Evolutionary conservation across 2,113 vertebrate species (phyloP).

Genomic region (Chaetops frenatus): DNA sequence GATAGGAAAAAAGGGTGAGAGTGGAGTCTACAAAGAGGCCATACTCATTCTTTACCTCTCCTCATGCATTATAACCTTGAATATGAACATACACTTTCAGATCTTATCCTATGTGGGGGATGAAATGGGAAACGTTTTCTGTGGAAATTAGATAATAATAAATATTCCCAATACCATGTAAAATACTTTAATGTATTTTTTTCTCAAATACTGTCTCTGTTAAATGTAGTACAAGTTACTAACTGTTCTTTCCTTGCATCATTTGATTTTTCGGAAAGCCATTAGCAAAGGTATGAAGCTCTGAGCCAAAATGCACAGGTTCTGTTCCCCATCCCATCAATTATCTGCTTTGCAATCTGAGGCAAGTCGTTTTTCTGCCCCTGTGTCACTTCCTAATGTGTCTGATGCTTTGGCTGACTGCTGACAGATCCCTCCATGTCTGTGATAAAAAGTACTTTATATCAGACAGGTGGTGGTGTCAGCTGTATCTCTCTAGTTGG

Average conservation of each 20-base stretch:
- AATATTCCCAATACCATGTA: not conserved
- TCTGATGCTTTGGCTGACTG: not conserved
- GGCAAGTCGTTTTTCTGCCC: not conserved
- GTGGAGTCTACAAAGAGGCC: not conserved
- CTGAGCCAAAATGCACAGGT: not conserved
- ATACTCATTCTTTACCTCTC: not conserved
- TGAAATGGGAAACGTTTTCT: not conserved
- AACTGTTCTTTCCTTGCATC: not conserved
- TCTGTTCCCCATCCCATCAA: not conserved
- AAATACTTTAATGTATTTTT: not conserved
- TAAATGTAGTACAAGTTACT: not conserved
- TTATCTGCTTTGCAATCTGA: not conserved
- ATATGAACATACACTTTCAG: not conserved
- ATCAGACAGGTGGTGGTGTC: slow-evolving; percentile 54
- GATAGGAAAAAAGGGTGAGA: not conserved
- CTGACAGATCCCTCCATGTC: not conserved
- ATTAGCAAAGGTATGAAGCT: not conserved
- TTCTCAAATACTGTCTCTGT: not conserved
- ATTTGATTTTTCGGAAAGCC: not conserved
- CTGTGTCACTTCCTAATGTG: not conserved
- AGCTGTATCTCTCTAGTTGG: not conserved
- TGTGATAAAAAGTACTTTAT: not conserved
- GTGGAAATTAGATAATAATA: not conserved
- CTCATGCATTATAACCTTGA: not conserved
- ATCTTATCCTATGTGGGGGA: not conserved